Evolutionary conservation across 2,888 invertebrate species (phyloP), one percentile per base, ranked within the genome.

Genomic region (Phortica okadai): DNA sequence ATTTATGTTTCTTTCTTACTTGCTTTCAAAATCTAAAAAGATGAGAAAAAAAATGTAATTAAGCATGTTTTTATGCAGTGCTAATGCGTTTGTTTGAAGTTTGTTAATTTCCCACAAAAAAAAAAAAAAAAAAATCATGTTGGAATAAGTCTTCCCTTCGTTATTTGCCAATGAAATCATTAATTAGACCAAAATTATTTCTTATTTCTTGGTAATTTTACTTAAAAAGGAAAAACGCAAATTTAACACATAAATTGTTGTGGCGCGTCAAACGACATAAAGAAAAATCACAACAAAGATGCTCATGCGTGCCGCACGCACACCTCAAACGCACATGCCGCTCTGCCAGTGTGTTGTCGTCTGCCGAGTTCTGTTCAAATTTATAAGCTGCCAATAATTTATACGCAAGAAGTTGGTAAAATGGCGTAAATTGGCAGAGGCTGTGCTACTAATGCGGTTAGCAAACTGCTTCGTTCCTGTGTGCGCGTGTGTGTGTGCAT

Each of bases 321-420:
- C 72, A 74, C 6, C 59, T 10, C 76, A 76, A 21, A 59, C 6
- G 45, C n/a, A 45, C 70, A 56, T 41, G 41, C 44, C 14, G 11
- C 11, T 41, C 54, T 41, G 33, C 10, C 10, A 16, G 25, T 11
- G 14, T 11, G 16, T 7, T 11, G 78, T 78, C 81, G 72, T 81
- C 81, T 11, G 79, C 79, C 81, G 83, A 83, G 83, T 85, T 86
- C 82, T 79, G 82, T 83, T 76, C 16, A 88, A 88, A 86, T 86
- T 88, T 87, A 86, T 88, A 86, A 84, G 88, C 86, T 86, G 88
- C 84, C 86, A 86, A 86, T 86, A 86, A 87, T 88, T 86, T 86
- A 86, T 86, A 81, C 80, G 78, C 87, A 81, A 83, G 79, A 86
- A 88, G 83, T 85, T 82, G 75, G 86, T 80, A 79, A 87, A 88